Evolutionary conservation across 2,888 invertebrate species (phyloP), one percentile per base, ranked within the genome.

Genomic region (Silvanus unidentatus): DNA sequence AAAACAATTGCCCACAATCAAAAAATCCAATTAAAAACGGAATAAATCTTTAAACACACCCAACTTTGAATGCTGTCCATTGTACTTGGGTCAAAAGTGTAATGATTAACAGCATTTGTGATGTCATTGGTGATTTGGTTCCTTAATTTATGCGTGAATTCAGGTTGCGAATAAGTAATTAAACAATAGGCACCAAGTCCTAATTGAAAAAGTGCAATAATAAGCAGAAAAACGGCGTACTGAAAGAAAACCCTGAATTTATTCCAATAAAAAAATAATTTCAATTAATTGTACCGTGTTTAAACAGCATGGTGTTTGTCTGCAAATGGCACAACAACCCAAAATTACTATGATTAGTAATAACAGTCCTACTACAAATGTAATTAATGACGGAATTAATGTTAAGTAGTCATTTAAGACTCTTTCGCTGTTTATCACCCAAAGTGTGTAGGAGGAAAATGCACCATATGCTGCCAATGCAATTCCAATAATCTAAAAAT

Each of bases 261-360:
- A n/a, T n/a, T n/a, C n/a, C n/a, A n/a, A n/a, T n/a, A n/a, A n/a
- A n/a, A n/a, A n/a, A 6, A 28, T 10, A 28, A 28, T 8, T 28
- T 8, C 6, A 28, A 28, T 28, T 28, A 8, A 28, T 28, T n/a
- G n/a, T 37, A 37, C 37, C 37, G 37, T 15, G 3, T 15, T 12
- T 12, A 37, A 6, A 16, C 37, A 37, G 16, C 37, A 37, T 13
- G 37, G 16, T 15, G 5, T 10, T 16, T 37, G 15, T n/a, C 15
- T 37, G 6, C 14, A 37, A 37, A 37, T 16, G 5, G 15, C 37
- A 16, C 37, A 37, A 37, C 16, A 37, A 15, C 37, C 37, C 37
- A 37, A 37, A 37, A 37, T 4, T 4, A 37, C 16, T 13, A 37
- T 5, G 6, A 37, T 10, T n/a, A 37, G 3, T 15, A 37, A 12